phyloP scores from a whole-genome alignment of 2,888 invertebrate species.

The Acanthosepion lycidas region DNA sequence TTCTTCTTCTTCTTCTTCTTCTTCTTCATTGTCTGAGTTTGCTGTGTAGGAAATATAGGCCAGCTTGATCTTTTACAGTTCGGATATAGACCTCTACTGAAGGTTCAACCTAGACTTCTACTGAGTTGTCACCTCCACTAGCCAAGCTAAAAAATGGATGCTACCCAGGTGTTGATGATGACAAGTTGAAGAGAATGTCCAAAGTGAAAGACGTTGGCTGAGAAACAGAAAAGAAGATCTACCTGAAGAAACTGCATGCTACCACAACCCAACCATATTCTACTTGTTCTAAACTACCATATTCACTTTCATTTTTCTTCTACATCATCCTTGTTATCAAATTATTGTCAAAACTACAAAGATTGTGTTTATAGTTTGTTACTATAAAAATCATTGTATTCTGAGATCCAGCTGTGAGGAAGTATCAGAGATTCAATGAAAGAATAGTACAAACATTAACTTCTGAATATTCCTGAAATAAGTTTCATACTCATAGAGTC shows the following conservation, averaged over 20 bases:
- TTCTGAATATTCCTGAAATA: neutral
- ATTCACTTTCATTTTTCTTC: neutral
- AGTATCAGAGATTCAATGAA: neutral
- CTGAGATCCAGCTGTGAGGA: neutral
- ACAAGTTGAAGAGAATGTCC: slow-evolving; percentile 15
- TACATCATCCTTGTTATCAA: slow-evolving; percentile 18
- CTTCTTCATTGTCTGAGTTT: neutral
- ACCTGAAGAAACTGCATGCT: slow-evolving; percentile 33
- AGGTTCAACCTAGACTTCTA: neutral
- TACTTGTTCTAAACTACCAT: neutral
- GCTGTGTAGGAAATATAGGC: neutral
- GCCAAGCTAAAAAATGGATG: neutral
- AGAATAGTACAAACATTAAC: neutral
- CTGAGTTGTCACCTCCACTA: neutral
- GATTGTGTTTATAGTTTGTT: neutral
- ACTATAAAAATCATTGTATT: neutral
- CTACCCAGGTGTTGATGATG: neutral
- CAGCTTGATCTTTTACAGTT: slow-evolving; percentile 33
- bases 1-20: neutral
- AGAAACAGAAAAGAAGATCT: neutral
- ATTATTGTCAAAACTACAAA: neutral
- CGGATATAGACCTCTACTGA: neutral
- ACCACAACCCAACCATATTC: neutral
- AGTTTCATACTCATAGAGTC: no score
- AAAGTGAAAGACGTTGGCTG: neutral